Evolutionary conservation across 2,113 vertebrate genomes (phyloP).

Genomic region (Myotis brandtii): DNA sequence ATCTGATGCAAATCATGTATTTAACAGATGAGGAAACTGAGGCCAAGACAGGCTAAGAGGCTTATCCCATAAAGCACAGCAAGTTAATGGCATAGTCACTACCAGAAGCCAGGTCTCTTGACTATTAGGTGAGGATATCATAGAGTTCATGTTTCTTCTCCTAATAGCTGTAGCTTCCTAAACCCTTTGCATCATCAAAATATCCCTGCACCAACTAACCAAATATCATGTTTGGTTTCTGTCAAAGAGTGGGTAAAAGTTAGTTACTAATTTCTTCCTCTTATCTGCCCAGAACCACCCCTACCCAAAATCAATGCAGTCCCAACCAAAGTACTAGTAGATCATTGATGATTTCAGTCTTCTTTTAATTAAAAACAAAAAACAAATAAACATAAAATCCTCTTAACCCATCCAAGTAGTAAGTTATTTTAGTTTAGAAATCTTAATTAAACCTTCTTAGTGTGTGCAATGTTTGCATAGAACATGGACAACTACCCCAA

Average conservation of each 20-base stretch:
- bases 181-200: background rate
- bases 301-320: background rate
- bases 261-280: background rate
- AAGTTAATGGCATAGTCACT: background rate
- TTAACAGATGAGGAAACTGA: slow-evolving; percentile 15
- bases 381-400: background rate
- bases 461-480: background rate
- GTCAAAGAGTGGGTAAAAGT: background rate
- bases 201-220: background rate
- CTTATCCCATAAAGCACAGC: background rate
- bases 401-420: background rate
- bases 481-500: background rate
- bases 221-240: background rate
- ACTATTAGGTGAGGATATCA: background rate
- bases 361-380: background rate
- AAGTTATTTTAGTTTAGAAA: background rate
- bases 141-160: background rate
- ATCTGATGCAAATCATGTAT: background rate
- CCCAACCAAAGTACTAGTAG: background rate
- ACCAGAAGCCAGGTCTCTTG: background rate
- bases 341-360: background rate
- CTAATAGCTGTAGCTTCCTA: background rate
- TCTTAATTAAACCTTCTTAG: background rate
- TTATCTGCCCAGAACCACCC: background rate
- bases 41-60: background rate